A percentile compares a stretch with the other conserved stretches of the same genome.
These are phyloP conservation scores for Phlogophora meticulosa DNA, from an alignment of 2,888 invertebrate species.

Conservation along the genomic window DNA sequence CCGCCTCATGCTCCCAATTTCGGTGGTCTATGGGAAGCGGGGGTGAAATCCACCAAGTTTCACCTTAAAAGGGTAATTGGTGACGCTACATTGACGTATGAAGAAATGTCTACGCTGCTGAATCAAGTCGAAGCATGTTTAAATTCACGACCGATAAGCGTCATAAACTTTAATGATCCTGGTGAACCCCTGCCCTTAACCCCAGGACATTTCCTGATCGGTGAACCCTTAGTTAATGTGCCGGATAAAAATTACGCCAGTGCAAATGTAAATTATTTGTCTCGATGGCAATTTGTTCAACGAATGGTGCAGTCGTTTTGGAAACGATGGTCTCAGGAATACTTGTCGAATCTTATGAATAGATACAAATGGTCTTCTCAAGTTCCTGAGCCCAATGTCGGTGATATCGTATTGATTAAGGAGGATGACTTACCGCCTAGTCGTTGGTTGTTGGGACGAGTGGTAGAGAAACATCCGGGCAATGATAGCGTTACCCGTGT, in stretches of 20 bases:
- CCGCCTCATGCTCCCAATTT: background rate
- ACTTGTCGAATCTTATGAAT: constrained; percentile 13
- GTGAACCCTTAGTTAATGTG: background rate
- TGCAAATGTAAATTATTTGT: background rate
- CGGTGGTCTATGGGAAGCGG: background rate
- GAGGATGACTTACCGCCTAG: constrained; percentile 16
- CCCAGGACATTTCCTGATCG: background rate
- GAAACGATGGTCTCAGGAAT: constrained; percentile 55
- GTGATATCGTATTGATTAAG: constrained; percentile 61
- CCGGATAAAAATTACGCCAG: background rate
- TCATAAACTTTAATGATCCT: background rate
- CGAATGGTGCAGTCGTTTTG: background rate
- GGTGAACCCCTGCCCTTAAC: background rate
- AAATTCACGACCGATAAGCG: background rate
- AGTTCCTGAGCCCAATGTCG: constrained; percentile 42
- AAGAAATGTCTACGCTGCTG: background rate
- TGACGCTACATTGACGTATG: background rate
- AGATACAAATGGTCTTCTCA: background rate
- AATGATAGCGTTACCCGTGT: constrained; percentile 17
- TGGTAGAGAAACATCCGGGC: constrained; percentile 1
- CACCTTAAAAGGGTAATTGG: background rate
- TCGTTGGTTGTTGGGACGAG: background rate
- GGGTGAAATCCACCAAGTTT: too few species aligned
- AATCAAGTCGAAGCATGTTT: background rate
- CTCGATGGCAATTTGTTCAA: constrained; percentile 3